Conservation (phyloP, 1,140 invertebrate species). For the Ganaspis sp. region DNA sequence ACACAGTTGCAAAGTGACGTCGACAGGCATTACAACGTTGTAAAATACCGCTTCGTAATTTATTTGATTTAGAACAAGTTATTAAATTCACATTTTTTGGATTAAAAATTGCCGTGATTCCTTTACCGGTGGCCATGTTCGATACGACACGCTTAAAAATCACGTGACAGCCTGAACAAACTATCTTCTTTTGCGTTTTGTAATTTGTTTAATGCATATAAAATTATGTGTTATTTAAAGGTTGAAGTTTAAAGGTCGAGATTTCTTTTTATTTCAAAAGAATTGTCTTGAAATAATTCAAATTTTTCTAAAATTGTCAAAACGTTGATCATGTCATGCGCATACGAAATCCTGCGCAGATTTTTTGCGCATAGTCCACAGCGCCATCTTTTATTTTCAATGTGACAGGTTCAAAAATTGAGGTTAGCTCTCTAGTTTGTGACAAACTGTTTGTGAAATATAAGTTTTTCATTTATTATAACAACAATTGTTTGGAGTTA, state of each 20-base stretch:
- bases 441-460: background rate
- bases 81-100: slow-evolving; percentile 66
- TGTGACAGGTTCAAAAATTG: slow-evolving; percentile 26
- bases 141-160: slow-evolving; percentile 63
- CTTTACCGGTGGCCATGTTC: slow-evolving; percentile 75
- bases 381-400: background rate
- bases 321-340: too few species aligned
- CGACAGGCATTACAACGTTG: slow-evolving; percentile 59
- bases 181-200: background rate
- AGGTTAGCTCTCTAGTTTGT: too few species aligned
- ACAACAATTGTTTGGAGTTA: background rate
- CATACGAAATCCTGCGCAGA: background rate
- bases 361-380: background rate
- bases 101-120: slow-evolving; percentile 66
- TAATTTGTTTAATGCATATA: too few species aligned
- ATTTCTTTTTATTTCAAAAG: background rate
- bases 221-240: too few species aligned
- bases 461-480: slow-evolving; percentile 32
- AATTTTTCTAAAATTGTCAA: too few species aligned
- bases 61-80: slow-evolving; percentile 63
- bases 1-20: slow-evolving; percentile 53
- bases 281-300: background rate
- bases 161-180: slow-evolving; percentile 52
- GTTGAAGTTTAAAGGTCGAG: too few species aligned
- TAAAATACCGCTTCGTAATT: slow-evolving; percentile 47